phyloP scores from a whole-genome alignment of 2,113 vertebrate species.

The Phalacrocorax aristotelis region DNA sequence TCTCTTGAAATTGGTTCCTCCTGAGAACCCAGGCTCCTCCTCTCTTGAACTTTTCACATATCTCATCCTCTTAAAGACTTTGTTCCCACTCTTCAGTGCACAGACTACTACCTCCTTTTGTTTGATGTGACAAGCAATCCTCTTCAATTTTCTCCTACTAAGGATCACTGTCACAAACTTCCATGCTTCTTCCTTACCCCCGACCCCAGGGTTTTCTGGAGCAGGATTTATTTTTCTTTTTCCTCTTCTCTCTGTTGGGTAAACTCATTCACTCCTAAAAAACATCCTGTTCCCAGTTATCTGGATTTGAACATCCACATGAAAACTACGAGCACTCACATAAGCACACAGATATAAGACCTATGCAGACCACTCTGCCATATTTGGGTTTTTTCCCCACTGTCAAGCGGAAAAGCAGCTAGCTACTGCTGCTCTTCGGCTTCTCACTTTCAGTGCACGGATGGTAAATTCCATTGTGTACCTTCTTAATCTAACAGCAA shows the following conservation, averaged over 20 bases:
- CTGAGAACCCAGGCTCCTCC: background rate
- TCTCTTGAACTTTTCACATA: background rate
- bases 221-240: background rate
- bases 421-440: background rate
- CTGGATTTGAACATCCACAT: background rate
- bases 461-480: background rate
- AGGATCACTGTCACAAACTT: background rate
- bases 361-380: fast-evolving
- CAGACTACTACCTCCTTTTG: background rate
- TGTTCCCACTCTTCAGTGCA: background rate
- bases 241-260: background rate
- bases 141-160: background rate
- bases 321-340: fast-evolving
- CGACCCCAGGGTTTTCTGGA: background rate
- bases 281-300: background rate
- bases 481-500: background rate
- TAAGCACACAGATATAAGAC: background rate
- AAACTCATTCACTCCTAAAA: background rate
- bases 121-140: background rate
- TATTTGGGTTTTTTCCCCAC: background rate
- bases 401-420: background rate
- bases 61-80: background rate
- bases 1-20: background rate
- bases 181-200: background rate
- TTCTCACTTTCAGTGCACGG: background rate